Evolutionary conservation across 2,797 vertebrate genomes (phyloP).

Genomic region (Enteromius afrohamiltoni): DNA sequence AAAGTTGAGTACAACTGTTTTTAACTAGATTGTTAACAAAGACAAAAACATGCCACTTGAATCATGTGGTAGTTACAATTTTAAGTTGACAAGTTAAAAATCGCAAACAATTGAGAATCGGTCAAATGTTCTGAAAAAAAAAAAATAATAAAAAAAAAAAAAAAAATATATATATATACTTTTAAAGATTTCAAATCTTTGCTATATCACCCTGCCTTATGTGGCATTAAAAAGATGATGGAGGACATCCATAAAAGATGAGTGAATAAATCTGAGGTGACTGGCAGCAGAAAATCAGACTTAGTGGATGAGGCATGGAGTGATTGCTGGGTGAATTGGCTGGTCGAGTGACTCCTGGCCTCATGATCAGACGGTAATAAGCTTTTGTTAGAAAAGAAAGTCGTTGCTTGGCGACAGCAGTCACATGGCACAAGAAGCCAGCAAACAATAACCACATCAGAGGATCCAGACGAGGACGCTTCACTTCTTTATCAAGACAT

Average conservation of each 20-base stretch:
- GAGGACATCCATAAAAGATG: neutral
- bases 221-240: too few species aligned
- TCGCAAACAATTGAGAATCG: neutral
- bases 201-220: neutral
- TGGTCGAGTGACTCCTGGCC: constrained; percentile 20
- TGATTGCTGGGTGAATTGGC: neutral
- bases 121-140: neutral
- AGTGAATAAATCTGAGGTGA: neutral
- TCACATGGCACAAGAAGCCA: neutral
- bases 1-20: neutral
- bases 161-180: too few species aligned
- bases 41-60: neutral
- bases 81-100: neutral
- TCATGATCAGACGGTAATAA: constrained; percentile 10
- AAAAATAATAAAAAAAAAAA: too few species aligned
- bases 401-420: constrained; percentile 17
- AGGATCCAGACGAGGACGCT: neutral
- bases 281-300: neutral
- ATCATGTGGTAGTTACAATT: neutral
- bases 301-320: neutral
- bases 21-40: neutral
- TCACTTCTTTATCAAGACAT: constrained; percentile 15
- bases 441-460: constrained; percentile 17
- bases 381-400: constrained; percentile 34
- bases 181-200: neutral